Percentiles rank a stretch among this genome's conserved stretches.
phyloP scores from a whole-genome alignment of 1,140 invertebrate genomes.

The Zaprionus taronus region DNA sequence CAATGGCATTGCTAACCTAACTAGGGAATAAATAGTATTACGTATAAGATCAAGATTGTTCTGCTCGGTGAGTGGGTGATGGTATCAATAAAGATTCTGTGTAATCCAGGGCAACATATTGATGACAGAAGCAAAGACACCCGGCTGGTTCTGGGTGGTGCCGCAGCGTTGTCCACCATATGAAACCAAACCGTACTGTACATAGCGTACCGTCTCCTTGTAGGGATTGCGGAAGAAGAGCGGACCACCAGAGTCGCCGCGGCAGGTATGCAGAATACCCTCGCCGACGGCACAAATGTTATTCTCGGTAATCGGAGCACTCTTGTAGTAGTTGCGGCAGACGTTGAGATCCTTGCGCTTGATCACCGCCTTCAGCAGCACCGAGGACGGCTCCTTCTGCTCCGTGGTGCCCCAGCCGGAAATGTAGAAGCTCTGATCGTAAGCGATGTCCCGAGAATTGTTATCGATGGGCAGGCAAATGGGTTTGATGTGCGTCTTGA shows the following conservation, averaged over 20 bases:
- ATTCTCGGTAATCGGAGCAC: constrained; percentile 69
- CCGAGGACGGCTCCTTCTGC: constrained; percentile 7
- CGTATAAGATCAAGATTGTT: constrained; percentile 10
- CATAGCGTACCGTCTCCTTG: constrained; percentile 45
- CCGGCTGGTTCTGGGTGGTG: constrained; percentile 49
- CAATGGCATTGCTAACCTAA: constrained; percentile 51
- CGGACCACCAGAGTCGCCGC: constrained; percentile 91
- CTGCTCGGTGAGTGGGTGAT: neutral
- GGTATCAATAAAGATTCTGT: constrained; percentile 61
- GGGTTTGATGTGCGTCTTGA: constrained; percentile 67
- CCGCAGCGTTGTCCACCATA: constrained; percentile 63
- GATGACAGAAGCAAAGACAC: constrained; percentile 75
- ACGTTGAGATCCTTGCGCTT: constrained; percentile 38
- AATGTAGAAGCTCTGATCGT: constrained; percentile 64
- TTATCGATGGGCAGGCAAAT: constrained; percentile 68
- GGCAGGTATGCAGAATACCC: constrained; percentile 88
- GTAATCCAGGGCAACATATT: constrained; percentile 82
- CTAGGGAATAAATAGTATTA: constrained; percentile 24
- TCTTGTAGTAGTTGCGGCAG: constrained; percentile 54
- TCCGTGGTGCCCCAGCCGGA: constrained; percentile 78
- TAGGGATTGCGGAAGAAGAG: constrained; percentile 81
- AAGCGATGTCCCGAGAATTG: constrained; percentile 28
- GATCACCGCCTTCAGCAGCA: constrained; percentile 54
- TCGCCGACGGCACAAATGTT: constrained; percentile 89
- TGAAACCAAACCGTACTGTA: constrained; percentile 76